phyloP scores from a whole-genome alignment of 2,888 invertebrate genomes.

The Monopis laevigella region DNA sequence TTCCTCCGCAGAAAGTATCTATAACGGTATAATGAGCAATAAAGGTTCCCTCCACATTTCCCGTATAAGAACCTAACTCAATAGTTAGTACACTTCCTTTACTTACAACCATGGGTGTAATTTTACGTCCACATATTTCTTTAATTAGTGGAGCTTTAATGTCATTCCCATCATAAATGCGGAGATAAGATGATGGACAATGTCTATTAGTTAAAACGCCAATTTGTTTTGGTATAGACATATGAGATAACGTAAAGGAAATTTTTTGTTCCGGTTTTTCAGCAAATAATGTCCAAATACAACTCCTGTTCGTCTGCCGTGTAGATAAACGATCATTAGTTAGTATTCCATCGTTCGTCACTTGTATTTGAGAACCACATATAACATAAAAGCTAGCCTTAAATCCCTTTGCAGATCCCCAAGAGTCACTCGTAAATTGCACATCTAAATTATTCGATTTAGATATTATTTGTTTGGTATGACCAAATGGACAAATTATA shows the following conservation, averaged over 20 bases:
- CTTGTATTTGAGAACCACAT: conserved; percentile 76
- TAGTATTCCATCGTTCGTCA: conserved; percentile 62
- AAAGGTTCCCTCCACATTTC: conserved; percentile 35
- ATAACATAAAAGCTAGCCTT: conserved; percentile 71
- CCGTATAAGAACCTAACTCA: conserved; percentile 37
- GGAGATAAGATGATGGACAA: conserved; percentile 41
- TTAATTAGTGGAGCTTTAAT: conserved; percentile 70
- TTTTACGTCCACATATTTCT: conserved; percentile 71
- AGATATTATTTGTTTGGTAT: conserved; percentile 49
- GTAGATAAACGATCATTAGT: conserved; percentile 36
- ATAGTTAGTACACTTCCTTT: conserved; percentile 72
- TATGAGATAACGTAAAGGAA: conserved; percentile 73
- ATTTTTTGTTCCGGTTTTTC: conserved; percentile 68
- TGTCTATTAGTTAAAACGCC: conserved; percentile 26
- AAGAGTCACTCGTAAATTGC: conserved; percentile 69
- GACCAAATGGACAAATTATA: conserved; percentile 45
- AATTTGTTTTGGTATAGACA: conserved; percentile 38
- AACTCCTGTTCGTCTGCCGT: conserved; percentile 50
- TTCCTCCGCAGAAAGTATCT: conserved; percentile 83
- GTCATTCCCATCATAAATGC: conserved; percentile 77
- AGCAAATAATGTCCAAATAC: conserved; percentile 77
- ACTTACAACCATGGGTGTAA: conserved; percentile 74
- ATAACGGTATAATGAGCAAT: conserved; percentile 51
- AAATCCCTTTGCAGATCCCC: conserved; percentile 78
- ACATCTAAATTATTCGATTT: no score